Base-by-base conservation (phyloP, 2,888 invertebrate genomes). In the Drosophila bunnanda region DNA sequence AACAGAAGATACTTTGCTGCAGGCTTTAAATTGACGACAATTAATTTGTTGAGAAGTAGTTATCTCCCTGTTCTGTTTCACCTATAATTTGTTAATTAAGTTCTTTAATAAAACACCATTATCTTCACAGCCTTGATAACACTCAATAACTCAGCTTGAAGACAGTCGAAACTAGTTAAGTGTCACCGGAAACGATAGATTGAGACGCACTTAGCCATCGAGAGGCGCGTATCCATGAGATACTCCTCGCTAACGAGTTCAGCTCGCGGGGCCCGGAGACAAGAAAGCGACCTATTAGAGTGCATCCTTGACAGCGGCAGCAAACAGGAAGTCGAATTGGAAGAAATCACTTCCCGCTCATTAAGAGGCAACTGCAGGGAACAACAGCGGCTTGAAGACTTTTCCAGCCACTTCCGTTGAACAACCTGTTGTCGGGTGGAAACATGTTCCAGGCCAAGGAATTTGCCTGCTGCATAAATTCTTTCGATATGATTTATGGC, bases 391-490 rank as follows among this genome's bases (percentile, higher is more conserved):
- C n/a, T n/a, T n/a, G n/a, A n/a, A 34, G 36, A 66, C 54, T 72
- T 56, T 62, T 82, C 80, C 67, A 74, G 80, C 55, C 71, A 88
- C 88, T 82, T 82, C 88, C 82, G 82, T 61, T 78, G 80, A 69
- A 72, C 76, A 44, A 44, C 44, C 44, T 15, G 50, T 34, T 50
- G 32, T 50, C 48, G 60, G 44, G 25, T 46, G 30, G 74, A 65
- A 82, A 82, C 88, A 72, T 82, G 82, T 83, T 88, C 76, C 65
- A 60, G 36, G 61, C 76, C 61, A 44, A 57, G 82, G 86, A 83
- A 88, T 88, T 82, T 78, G 80, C 86, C 82, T 82, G 73, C 88
- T 75, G 80, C 82, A 88, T 82, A 88, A 82, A 85, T 83, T 83
- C 82, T 88, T 88, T 65, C 62, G 69, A 82, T 82, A 85, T 83